Percentiles rank a stretch among this genome's conserved stretches.
Conservation (phyloP, 2,888 invertebrate species). For the Amphipyra berbera region DNA sequence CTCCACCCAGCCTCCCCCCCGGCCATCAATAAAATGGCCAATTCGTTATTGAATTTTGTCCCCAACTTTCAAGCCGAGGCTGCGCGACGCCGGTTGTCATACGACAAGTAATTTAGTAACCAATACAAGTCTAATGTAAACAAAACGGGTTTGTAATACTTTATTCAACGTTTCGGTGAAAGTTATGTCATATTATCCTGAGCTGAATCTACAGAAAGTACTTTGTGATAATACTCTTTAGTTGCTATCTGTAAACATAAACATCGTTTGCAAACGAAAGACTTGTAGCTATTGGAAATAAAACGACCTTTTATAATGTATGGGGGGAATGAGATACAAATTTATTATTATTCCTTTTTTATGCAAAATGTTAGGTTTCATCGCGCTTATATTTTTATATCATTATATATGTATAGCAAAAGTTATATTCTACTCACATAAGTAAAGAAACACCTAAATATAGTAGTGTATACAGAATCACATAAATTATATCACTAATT, state of each 20-base stretch:
- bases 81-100: conserved; percentile 88
- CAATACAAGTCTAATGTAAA: conserved; percentile 82
- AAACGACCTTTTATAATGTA: conserved; percentile 72
- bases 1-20: conserved; percentile 88
- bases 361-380: conserved; percentile 81
- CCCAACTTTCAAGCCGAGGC: conserved; percentile 83
- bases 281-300: conserved; percentile 72
- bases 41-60: conserved; percentile 90
- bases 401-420: conserved; percentile 78
- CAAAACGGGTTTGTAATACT: conserved; percentile 76
- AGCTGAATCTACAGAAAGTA: conserved; percentile 77
- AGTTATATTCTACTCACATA: conserved; percentile 87
- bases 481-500: conserved; percentile 90
- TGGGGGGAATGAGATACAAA: conserved; percentile 76
- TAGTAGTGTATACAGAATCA: conserved; percentile 86
- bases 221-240: conserved; percentile 71
- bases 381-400: conserved; percentile 79
- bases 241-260: conserved; percentile 75
- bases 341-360: conserved; percentile 78
- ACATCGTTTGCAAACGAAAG: conserved; percentile 68
- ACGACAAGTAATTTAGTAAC: conserved; percentile 81
- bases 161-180: conserved; percentile 77
- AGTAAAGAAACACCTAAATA: conserved; percentile 86
- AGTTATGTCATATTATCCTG: conserved; percentile 87
- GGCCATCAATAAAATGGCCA: conserved; percentile 90